phyloP scores from a whole-genome alignment of 2,797 vertebrate genomes.

The Cyprinella venusta region DNA sequence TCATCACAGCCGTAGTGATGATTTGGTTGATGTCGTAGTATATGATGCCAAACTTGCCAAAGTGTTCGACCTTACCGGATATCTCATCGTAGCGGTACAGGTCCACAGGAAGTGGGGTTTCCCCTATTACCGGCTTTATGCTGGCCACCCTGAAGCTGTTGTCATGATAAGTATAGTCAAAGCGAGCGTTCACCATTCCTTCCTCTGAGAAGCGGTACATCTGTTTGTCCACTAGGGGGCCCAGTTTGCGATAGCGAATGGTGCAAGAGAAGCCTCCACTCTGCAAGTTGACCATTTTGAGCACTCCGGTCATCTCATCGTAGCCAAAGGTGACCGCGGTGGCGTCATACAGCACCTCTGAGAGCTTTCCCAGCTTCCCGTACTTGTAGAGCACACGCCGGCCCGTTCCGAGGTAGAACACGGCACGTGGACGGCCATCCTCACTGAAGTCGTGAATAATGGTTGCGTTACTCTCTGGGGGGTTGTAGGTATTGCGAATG shows the following conservation, averaged over 20 bases:
- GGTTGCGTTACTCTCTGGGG: slow-evolving; percentile 87
- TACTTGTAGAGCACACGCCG: slow-evolving; percentile 89
- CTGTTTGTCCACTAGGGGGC: slow-evolving; percentile 88
- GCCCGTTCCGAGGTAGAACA: slow-evolving; percentile 83
- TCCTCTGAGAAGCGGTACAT: slow-evolving; percentile 91
- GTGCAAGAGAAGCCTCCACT: slow-evolving; percentile 90
- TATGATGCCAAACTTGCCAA: slow-evolving; percentile 90
- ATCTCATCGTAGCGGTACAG: slow-evolving; percentile 91
- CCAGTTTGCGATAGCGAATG: slow-evolving; percentile 87
- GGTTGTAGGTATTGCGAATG: slow-evolving; percentile 88
- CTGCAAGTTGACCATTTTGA: slow-evolving; percentile 90
- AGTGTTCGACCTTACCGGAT: slow-evolving; percentile 90
- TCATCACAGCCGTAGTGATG: slow-evolving; percentile 90
- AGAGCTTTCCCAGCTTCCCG: slow-evolving; percentile 85
- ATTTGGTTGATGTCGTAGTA: slow-evolving; percentile 92
- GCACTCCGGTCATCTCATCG: slow-evolving; percentile 85
- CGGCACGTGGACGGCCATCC: slow-evolving; percentile 85
- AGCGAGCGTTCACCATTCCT: slow-evolving; percentile 90
- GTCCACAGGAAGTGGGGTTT: slow-evolving; percentile 87
- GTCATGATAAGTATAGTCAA: slow-evolving; percentile 89
- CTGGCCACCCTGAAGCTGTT: slow-evolving; percentile 90
- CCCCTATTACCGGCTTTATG: slow-evolving; percentile 88
- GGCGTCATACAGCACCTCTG: slow-evolving; percentile 87
- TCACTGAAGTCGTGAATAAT: slow-evolving; percentile 88
- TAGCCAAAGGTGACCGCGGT: slow-evolving; percentile 87